Evolutionary conservation across 2,113 vertebrate genomes (phyloP).

Genomic region (Halichoeres trimaculatus): DNA sequence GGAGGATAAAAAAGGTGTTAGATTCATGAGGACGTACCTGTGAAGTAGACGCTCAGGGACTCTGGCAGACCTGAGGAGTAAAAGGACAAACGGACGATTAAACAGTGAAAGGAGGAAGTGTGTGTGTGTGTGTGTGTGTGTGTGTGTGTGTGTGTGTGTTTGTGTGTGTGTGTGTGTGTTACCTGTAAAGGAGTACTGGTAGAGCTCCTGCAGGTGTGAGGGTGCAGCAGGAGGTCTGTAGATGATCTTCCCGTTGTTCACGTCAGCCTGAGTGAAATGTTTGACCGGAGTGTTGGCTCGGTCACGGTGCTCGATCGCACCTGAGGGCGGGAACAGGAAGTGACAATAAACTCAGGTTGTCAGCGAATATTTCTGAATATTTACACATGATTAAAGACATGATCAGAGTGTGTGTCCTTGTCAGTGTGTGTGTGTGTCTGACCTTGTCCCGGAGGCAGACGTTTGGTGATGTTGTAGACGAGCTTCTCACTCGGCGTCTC

Average conservation of each 20-base stretch:
- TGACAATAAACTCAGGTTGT: background rate
- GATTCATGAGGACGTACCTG: too few species aligned
- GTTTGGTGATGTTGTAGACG: slow-evolving; percentile 91
- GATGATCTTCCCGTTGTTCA: slow-evolving; percentile 87
- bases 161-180: too few species aligned
- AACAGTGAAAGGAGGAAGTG: slow-evolving; percentile 94
- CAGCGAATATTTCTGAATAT: too few species aligned
- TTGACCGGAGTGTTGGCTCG: slow-evolving; percentile 78
- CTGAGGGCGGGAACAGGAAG: slow-evolving; percentile 76
- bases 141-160: too few species aligned
- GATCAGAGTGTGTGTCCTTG: slow-evolving; percentile 6
- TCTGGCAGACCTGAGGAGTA: slow-evolving; percentile 90
- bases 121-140: too few species aligned
- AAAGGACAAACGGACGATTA: slow-evolving; percentile 8
- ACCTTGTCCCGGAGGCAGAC: slow-evolving; percentile 90
- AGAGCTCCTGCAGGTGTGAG: slow-evolving; percentile 90
- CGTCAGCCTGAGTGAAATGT: slow-evolving; percentile 91
- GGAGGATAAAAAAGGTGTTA: too few species aligned
- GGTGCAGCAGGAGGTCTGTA: slow-evolving; percentile 90
- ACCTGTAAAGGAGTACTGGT: slow-evolving; percentile 94
- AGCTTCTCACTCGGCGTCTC: slow-evolving; percentile 88
- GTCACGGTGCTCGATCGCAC: slow-evolving; percentile 88
- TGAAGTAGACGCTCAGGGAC: slow-evolving; percentile 92
- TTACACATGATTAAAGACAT: too few species aligned
- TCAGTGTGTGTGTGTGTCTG: slow-evolving; percentile 53